Evolutionary conservation across 2,888 invertebrate species (phyloP).

Genomic region (Lycia hirtaria): DNA sequence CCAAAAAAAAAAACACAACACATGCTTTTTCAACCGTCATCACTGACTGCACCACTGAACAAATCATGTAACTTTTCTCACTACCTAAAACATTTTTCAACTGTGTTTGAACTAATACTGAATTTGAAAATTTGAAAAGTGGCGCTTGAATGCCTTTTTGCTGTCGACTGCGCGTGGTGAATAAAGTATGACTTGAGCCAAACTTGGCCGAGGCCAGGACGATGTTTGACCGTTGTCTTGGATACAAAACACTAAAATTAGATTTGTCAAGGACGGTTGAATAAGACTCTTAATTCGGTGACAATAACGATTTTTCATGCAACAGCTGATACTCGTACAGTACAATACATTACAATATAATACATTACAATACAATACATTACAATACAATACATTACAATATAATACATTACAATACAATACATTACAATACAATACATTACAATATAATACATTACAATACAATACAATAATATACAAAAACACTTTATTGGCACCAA

Average conservation of each 20-base stretch:
- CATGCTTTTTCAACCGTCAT: background rate
- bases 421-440: no score
- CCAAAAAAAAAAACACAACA: no score
- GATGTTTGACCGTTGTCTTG: slow-evolving; percentile 58
- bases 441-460: no score
- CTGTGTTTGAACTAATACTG: background rate
- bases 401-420: no score
- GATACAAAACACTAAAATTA: slow-evolving; percentile 48
- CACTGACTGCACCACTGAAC: background rate
- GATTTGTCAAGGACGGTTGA: slow-evolving; percentile 45
- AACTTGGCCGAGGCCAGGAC: slow-evolving; percentile 56
- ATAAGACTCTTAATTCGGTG: slow-evolving; percentile 14
- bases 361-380: no score
- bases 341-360: no score
- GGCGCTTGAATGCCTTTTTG: slow-evolving; percentile 25
- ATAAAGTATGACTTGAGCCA: slow-evolving; percentile 38
- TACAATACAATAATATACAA: no score
- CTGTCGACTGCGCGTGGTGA: slow-evolving; percentile 49
- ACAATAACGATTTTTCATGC: slow-evolving; percentile 16
- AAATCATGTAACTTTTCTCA: background rate
- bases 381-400: no score
- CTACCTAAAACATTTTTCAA: background rate
- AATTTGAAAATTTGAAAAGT: slow-evolving; percentile 13
- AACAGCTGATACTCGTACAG: no score
- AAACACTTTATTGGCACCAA: no score